phyloP scores from a whole-genome alignment of 64 coral and sea anemone species.

The Porites lutea region DNA sequence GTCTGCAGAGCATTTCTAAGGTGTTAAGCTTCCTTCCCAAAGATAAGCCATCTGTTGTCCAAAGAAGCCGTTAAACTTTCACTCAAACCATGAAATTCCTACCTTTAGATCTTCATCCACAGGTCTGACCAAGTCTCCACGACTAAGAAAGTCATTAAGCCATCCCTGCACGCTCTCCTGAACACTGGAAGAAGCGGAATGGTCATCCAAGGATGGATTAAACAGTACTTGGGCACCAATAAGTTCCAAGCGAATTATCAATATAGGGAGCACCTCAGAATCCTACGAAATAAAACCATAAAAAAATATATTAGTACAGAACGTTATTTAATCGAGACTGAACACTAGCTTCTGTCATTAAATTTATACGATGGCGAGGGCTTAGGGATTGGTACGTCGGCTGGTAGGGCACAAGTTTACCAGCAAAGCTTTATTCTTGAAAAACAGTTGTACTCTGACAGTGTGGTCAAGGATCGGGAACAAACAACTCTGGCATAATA shows the following conservation, averaged over 20 bases:
- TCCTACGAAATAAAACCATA: constrained; percentile 47
- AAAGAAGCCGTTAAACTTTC: not conserved
- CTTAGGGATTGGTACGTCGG: no score
- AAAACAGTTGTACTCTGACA: no score
- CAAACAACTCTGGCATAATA: not conserved
- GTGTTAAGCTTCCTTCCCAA: no score
- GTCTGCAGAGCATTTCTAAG: no score
- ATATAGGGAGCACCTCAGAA: constrained; percentile 56
- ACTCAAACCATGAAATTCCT: not conserved
- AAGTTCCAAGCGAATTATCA: constrained; percentile 93
- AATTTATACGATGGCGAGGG: no score
- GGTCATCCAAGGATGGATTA: constrained; percentile 88
- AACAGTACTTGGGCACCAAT: constrained; percentile 91
- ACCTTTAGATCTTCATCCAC: constrained; percentile 79
- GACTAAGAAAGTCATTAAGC: constrained; percentile 90
- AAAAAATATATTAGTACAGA: not conserved
- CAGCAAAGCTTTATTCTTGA: no score
- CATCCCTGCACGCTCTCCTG: constrained; percentile 78
- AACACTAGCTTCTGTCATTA: no score
- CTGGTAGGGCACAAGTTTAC: no score
- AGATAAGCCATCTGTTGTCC: not conserved
- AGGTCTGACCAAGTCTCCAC: constrained; percentile 79
- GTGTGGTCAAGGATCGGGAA: no score
- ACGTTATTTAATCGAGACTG: no score
- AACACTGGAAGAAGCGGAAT: constrained; percentile 82